Base-by-base conservation (phyloP, 2,888 invertebrate genomes). In the Leucophenga montana region DNA sequence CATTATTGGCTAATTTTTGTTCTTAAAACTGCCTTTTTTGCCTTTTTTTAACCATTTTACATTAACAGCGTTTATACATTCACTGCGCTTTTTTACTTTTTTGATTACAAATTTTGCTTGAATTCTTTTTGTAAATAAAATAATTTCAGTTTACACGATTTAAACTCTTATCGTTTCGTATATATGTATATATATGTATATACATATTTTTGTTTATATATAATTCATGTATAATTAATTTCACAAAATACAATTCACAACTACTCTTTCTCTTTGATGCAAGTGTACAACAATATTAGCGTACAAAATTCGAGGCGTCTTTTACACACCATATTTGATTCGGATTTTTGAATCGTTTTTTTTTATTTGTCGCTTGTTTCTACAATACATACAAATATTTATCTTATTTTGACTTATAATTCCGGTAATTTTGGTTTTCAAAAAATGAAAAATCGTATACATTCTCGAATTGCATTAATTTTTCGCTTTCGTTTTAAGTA, bases 241-340 rank as follows among this genome's bases (percentile, higher is more conserved):
- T 86, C 85, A 87, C 86, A 86, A 86, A 86, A 86, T 85, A 87
- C 87, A 87, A 85, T 85, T 87, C 86, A 86, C 86, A 87, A 86
- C 87, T 87, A 86, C 84, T 78, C 84, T 80, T 85, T 62, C n/a
- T 11, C 57, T 8, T 16, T 61, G 13, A 22, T 14, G 33, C 20
- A 20, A 46, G n/a, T n/a, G 50, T 31, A 54, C 54, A 73, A 75
- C 68, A 76, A 39, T n/a, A n/a, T 39, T 39, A 1, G 39, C 39
- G 27, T 27, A 27, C 27, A 27, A 27, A 27, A 39, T 39, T 39
- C 39, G 8, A 11, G 8, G 39, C 9, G 8, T 39, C 1, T 39
- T n/a, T 39, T 39, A 8, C 39, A 39, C 1, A 3, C 39, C 3
- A 39, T 8, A 27, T 66, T 50, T 66, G 54, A 53, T n/a, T 50